These are phyloP conservation scores for Caenorhabditis macrosperma DNA, from an alignment of 2,888 invertebrate genomes.

Conservation along the genomic window DNA sequence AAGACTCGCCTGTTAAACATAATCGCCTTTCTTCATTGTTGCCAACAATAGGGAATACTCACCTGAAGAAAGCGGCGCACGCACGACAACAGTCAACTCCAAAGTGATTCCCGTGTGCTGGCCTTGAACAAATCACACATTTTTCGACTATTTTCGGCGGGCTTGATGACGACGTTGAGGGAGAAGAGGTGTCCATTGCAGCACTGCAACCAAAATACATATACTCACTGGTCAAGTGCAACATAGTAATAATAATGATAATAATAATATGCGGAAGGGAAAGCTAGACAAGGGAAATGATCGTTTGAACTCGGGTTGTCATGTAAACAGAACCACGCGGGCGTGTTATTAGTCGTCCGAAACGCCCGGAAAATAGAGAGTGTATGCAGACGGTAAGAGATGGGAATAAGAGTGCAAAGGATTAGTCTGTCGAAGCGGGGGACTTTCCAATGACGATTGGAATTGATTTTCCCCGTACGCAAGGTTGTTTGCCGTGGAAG, in stretches of 20 bases:
- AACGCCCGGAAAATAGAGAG: neutral
- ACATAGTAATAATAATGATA: too few species aligned
- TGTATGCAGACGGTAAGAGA: neutral
- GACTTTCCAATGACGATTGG: neutral
- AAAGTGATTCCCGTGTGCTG: conserved; percentile 20
- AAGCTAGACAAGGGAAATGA: neutral
- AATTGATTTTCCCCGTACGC: neutral
- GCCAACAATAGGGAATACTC: too few species aligned
- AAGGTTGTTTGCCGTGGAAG: neutral
- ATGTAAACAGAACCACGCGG: neutral
- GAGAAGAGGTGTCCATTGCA: neutral
- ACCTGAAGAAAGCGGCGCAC: neutral
- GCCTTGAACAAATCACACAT: conserved; percentile 1
- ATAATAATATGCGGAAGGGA: too few species aligned
- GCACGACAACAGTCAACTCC: conserved; percentile 1
- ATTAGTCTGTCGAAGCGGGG: neutral
- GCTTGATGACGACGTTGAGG: neutral
- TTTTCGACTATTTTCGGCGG: neutral
- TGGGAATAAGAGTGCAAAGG: too few species aligned
- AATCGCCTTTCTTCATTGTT: too few species aligned
- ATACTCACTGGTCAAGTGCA: too few species aligned
- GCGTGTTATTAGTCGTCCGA: neutral
- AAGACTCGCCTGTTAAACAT: neutral
- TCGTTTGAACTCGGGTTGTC: neutral
- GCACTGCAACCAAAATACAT: too few species aligned